phyloP scores from a whole-genome alignment of 30 jellyfish, hydroid and myxozoan species.

The Cassiopea xamachana region DNA sequence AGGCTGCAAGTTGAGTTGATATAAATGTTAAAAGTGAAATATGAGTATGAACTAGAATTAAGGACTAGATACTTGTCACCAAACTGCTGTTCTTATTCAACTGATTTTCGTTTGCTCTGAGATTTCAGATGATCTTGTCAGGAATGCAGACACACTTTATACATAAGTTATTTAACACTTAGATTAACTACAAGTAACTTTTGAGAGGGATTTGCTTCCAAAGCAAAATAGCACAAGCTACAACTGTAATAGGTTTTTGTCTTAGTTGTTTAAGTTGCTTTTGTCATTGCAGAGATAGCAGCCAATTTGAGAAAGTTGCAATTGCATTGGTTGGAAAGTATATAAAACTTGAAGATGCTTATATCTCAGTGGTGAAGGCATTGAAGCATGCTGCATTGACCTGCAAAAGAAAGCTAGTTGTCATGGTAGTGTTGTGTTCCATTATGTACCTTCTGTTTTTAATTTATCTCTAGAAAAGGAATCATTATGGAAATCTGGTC shows the following conservation, averaged over 20 bases:
- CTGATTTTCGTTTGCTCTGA: too few species aligned
- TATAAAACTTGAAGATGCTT: constrained; percentile 91
- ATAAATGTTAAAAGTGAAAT: not conserved
- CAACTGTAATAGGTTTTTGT: not conserved
- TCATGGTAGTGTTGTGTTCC: constrained; percentile 55
- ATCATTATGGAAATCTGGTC: too few species aligned
- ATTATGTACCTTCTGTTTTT: too few species aligned
- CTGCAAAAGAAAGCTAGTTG: constrained; percentile 77
- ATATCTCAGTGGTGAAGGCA: constrained; percentile 91
- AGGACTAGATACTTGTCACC: too few species aligned
- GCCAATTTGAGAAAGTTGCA: constrained; percentile 78
- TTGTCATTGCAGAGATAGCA: constrained; percentile 57
- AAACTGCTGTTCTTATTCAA: too few species aligned
- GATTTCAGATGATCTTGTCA: too few species aligned
- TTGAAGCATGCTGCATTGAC: constrained; percentile 90
- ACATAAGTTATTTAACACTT: too few species aligned
- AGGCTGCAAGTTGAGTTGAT: not conserved
- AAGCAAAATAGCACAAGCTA: not conserved
- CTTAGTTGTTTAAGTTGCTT: not conserved
- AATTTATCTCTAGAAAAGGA: not conserved
- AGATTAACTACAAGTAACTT: too few species aligned
- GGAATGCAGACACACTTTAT: too few species aligned
- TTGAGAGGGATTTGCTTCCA: too few species aligned
- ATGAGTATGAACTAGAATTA: too few species aligned
- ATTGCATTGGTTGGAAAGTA: constrained; percentile 98